A percentile compares a stretch with the other conserved stretches of the same genome.
These are phyloP conservation scores for Phycodurus eques DNA, from an alignment of 2,113 vertebrate species.

Conservation along the genomic window DNA sequence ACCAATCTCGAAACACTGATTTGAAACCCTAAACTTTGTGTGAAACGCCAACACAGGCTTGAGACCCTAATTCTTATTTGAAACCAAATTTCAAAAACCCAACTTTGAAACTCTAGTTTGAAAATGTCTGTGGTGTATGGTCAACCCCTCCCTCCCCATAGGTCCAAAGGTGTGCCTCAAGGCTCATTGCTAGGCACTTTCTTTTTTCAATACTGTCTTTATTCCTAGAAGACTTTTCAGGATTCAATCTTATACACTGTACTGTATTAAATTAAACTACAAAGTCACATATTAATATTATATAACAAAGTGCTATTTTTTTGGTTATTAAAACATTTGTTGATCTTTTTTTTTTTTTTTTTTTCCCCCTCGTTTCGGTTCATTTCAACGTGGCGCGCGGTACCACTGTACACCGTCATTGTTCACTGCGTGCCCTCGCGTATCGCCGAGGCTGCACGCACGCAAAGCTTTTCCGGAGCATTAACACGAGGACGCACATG, in stretches of 20 bases:
- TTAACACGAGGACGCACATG: conserved; percentile 21
- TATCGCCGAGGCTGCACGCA: conserved; percentile 5
- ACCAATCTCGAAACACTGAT: too few relatives aligned
- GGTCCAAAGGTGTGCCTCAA: neutral
- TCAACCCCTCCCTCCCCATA: neutral
- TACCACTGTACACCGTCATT: neutral
- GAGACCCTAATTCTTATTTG: too few relatives aligned
- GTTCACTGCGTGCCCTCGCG: conserved; percentile 12
- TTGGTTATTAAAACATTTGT: too few relatives aligned
- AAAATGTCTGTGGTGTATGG: neutral
- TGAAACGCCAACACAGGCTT: too few relatives aligned
- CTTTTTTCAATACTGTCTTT: neutral
- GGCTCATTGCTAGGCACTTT: neutral
- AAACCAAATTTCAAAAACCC: too few relatives aligned
- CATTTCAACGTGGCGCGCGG: too few relatives aligned
- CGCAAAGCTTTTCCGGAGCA: conserved; percentile 31
- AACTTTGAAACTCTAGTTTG: neutral
- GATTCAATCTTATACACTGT: neutral
- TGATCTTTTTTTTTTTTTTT: too few relatives aligned
- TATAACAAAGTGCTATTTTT: neutral
- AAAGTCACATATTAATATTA: neutral
- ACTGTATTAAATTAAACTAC: neutral
- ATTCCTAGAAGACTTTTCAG: neutral
- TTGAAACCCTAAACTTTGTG: too few relatives aligned
- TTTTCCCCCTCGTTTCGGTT: too few relatives aligned